These are phyloP conservation scores for Alosa alosa DNA, from an alignment of 2,113 vertebrate genomes.

Conservation along the genomic window DNA sequence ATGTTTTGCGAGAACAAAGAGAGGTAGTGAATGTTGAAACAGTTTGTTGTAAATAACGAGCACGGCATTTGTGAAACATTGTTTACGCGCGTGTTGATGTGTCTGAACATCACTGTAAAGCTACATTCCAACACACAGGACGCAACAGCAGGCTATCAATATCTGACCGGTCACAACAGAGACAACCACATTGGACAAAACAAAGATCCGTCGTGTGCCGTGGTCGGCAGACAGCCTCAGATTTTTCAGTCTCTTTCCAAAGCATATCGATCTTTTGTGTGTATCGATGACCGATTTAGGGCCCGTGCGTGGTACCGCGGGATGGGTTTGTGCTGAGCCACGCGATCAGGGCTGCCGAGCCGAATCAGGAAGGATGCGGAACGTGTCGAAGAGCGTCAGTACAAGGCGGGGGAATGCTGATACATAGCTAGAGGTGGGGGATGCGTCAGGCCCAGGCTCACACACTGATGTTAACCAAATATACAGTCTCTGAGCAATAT, in stretches of 20 bases:
- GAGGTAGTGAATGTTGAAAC: not conserved
- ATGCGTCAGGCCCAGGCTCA: not conserved
- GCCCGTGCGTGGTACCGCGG: not conserved
- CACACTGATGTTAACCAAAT: not conserved
- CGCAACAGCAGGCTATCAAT: not conserved
- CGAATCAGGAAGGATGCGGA: not conserved
- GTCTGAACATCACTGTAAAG: not conserved
- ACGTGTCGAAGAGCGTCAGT: not conserved
- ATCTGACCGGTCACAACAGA: not conserved
- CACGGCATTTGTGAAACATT: not conserved
- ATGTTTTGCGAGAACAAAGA: not conserved
- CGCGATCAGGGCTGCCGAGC: not conserved
- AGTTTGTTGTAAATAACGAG: not conserved
- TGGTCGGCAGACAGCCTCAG: not conserved
- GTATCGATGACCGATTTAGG: slow-evolving; percentile 1
- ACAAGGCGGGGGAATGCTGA: not conserved
- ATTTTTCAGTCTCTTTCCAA: not conserved
- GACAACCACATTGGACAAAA: not conserved
- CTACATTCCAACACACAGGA: not conserved
- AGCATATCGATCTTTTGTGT: slow-evolving; percentile 13
- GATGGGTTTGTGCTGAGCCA: slow-evolving; percentile 1
- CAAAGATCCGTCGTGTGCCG: not conserved
- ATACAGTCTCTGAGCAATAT: not conserved
- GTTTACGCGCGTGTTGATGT: not conserved
- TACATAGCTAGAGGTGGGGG: not conserved